Evolutionary conservation across 2,888 invertebrate genomes (phyloP), one percentile per base, ranked within the genome.

Genomic region (Sinodicranocentrus sp.): DNA sequence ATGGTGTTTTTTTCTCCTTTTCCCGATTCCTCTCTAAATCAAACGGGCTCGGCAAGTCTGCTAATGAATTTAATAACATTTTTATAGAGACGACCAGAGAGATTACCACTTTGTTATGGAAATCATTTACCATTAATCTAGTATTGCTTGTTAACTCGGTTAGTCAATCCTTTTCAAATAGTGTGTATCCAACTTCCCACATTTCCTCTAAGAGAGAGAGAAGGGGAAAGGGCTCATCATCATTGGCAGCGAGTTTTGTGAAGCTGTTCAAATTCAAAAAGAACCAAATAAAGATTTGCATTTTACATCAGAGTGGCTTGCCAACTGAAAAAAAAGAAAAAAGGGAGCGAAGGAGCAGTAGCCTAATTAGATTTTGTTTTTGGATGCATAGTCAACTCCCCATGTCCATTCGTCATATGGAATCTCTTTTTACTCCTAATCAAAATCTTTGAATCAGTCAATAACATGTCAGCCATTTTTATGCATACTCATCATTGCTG

Each of bases 281-380:
- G 65, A 5, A 65, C 23, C 63, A 17, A 28, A 28, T 65, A 39
- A 19, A 65, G 19, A 65, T 65, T 65, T 65, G 61, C 61, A 61
- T 61, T 48, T 33, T n/a, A n/a, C 10, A 33, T 48, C 48, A 6
- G n/a, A 10, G 2, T 33, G 1, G n/a, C 28, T 61, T 61, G 33
- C 61, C 61, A 61, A 61, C 61, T 28, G 8, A 28, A 26, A 61
- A 61, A 61, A 59, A 48, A 10, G 19, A 23, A 21, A 57, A 28
- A 39, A 23, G 43, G 44, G 43, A 65, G 65, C 17, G 61, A 67
- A 68, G 75, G 79, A 84, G 84, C 84, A 80, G 84, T 84, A 84
- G 84, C 84, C 77, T 84, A 84, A 84, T 84, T 84, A 84, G 84
- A 84, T 84, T 80, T 75, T 80, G 75, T 80, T 79, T 28, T 79